These are phyloP conservation scores for Lycocerus yunnanus DNA, from an alignment of 2,888 invertebrate genomes.

Conservation along the genomic window DNA sequence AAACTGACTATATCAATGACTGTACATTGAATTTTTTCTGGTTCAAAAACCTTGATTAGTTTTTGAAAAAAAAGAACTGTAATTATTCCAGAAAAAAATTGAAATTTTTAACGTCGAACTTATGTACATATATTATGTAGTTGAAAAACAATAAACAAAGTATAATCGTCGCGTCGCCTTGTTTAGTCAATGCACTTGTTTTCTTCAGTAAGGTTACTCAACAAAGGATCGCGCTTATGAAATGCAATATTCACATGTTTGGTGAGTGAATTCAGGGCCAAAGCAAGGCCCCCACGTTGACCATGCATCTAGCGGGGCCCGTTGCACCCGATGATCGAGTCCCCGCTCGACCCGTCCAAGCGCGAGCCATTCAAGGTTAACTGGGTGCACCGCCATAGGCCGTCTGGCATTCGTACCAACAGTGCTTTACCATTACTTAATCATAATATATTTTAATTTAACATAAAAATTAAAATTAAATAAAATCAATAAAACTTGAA, in stretches of 20 bases:
- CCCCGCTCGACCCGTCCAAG: constrained; percentile 32
- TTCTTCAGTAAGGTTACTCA: constrained; percentile 32
- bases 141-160: constrained; percentile 13
- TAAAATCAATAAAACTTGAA: not conserved
- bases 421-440: constrained; percentile 36
- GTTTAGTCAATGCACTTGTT: constrained; percentile 20
- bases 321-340: constrained; percentile 34
- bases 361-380: constrained; percentile 40
- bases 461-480: not conserved
- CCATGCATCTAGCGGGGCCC: constrained; percentile 37
- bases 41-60: not conserved
- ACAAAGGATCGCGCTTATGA: constrained; percentile 34
- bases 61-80: not conserved
- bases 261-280: constrained; percentile 38
- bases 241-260: constrained; percentile 34
- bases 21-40: not conserved
- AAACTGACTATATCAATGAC: not conserved
- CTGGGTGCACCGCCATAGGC: constrained; percentile 38
- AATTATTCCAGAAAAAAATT: not conserved
- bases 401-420: constrained; percentile 36
- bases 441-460: constrained; percentile 5
- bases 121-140: constrained; percentile 1
- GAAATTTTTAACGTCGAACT: not conserved
- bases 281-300: constrained; percentile 39
- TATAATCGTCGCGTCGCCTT: constrained; percentile 1